Evolutionary conservation across 1,140 invertebrate genomes (phyloP).

Genomic region (Trachelipus rathkii): DNA sequence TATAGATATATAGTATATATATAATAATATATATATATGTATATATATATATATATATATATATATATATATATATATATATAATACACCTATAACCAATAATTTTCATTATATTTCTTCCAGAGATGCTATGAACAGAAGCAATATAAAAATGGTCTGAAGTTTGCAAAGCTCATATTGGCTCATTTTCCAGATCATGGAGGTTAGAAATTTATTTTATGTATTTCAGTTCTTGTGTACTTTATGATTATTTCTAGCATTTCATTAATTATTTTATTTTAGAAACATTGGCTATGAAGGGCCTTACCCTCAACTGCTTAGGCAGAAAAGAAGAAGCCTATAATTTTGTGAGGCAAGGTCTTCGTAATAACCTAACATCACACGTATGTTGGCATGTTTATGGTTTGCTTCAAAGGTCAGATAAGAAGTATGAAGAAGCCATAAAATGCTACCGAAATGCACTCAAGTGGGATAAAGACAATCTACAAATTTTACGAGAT

Average conservation of each 20-base stretch:
- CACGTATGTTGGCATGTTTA: slow-evolving; percentile 99
- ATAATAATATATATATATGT: too few relatives aligned
- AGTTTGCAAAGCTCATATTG: slow-evolving; percentile 98
- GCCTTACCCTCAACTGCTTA: slow-evolving; percentile 94
- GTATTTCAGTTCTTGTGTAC: slow-evolving; percentile 12
- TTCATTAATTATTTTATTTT: slow-evolving; percentile 47
- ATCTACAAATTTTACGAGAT: slow-evolving; percentile 96
- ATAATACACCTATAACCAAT: neutral
- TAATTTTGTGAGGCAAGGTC: slow-evolving; percentile 89
- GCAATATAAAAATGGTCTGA: slow-evolving; percentile 99
- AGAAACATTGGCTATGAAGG: slow-evolving; percentile 99
- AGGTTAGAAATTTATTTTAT: slow-evolving; percentile 58
- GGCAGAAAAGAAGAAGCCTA: slow-evolving; percentile 98
- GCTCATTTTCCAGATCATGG: slow-evolving; percentile 97
- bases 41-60: too few relatives aligned
- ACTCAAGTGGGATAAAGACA: slow-evolving; percentile 97
- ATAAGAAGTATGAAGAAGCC: slow-evolving; percentile 99
- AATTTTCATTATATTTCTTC: slow-evolving; percentile 49
- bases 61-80: too few relatives aligned
- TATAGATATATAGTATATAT: too few relatives aligned
- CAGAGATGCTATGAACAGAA: slow-evolving; percentile 99
- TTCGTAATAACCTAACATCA: slow-evolving; percentile 92
- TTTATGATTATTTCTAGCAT: too few relatives aligned
- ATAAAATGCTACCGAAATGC: slow-evolving; percentile 99
- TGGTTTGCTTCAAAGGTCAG: slow-evolving; percentile 87